Conservation (phyloP, 2,797 vertebrate species). For the Argya squamiceps region DNA sequence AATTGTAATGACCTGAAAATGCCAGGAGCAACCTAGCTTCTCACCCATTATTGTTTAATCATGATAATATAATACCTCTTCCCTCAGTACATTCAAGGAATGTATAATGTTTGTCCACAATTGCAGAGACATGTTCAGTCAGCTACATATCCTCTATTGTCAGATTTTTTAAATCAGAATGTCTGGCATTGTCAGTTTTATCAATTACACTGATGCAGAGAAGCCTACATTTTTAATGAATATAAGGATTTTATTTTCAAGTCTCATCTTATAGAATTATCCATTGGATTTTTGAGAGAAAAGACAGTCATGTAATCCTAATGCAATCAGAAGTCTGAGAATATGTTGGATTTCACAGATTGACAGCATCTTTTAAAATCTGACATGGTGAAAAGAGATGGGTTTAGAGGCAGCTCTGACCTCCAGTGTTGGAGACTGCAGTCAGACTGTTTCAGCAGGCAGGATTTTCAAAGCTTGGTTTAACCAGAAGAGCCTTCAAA, state of each 20-base stretch:
- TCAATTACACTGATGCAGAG: constrained; percentile 29
- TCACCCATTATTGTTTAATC: constrained; percentile 59
- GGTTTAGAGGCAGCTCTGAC: constrained; percentile 5
- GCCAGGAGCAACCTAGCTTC: constrained; percentile 48
- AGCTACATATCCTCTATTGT: not conserved
- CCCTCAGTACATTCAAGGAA: not conserved
- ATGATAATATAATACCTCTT: constrained; percentile 50
- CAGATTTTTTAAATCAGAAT: not conserved
- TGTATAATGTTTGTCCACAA: not conserved
- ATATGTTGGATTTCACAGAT: not conserved
- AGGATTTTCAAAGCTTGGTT: not conserved
- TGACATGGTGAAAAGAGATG: constrained; percentile 17
- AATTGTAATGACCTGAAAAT: constrained; percentile 66
- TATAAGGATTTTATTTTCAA: constrained; percentile 8
- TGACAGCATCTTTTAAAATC: constrained; percentile 43
- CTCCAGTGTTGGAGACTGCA: not conserved
- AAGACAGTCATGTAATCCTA: constrained; percentile 1
- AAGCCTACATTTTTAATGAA: not conserved
- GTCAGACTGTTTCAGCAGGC: not conserved
- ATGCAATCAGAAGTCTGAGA: constrained; percentile 53
- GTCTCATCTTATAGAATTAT: not conserved
- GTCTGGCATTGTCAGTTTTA: constrained; percentile 20
- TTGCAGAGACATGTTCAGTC: constrained; percentile 35
- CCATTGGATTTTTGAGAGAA: not conserved
- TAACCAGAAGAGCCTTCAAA: not conserved